Conservation (phyloP, 2,113 vertebrate species). For the Gorsachius goisagi region DNA sequence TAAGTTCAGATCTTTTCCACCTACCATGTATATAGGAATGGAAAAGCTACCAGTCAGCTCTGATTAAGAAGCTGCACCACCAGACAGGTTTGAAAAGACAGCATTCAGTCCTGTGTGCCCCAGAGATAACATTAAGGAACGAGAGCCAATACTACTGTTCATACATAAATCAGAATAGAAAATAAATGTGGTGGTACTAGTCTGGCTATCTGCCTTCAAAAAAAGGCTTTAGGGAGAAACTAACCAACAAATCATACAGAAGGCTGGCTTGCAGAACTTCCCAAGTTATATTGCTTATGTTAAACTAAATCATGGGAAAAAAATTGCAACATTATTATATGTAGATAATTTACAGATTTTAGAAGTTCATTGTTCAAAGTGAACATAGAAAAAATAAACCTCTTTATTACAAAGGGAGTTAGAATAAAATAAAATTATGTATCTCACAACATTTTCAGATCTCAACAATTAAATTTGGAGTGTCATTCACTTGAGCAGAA, state of each 20-base stretch:
- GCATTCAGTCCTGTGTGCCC: neutral
- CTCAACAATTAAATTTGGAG: neutral
- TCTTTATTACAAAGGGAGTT: neutral
- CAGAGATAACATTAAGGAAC: neutral
- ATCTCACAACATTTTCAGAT: neutral
- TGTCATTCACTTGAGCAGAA: neutral
- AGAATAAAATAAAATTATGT: neutral
- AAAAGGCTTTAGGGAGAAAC: neutral
- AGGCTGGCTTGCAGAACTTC: neutral
- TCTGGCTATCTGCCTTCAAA: neutral
- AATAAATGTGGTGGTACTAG: neutral
- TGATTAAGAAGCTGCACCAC: neutral
- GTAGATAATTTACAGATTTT: neutral
- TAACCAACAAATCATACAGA: neutral
- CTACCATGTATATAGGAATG: neutral
- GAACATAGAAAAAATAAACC: neutral
- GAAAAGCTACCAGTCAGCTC: neutral
- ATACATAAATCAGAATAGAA: neutral
- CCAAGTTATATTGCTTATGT: neutral
- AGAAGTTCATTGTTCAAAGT: neutral
- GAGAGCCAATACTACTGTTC: neutral
- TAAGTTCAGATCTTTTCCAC: neutral
- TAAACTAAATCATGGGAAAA: neutral
- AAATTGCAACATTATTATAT: neutral
- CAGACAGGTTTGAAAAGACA: neutral